A percentile compares a stretch with the other conserved stretches of the same genome.
These are phyloP conservation scores for Arctocebus calabarensis DNA, from an alignment of 2,797 vertebrate species.

Conservation along the genomic window DNA sequence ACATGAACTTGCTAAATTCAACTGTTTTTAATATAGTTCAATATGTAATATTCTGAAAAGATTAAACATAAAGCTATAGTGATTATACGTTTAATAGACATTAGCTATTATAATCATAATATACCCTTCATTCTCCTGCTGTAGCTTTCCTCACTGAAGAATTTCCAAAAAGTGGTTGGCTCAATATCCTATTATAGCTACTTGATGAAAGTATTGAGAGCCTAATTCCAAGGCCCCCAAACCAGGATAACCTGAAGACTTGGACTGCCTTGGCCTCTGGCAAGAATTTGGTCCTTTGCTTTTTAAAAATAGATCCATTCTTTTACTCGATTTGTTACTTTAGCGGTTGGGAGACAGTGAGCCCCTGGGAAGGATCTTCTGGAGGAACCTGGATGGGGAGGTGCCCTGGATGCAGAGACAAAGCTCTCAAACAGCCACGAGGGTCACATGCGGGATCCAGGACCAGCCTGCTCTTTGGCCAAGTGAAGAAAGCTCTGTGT, in stretches of 20 bases:
- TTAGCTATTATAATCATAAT: neutral
- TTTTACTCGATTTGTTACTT: neutral
- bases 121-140: neutral
- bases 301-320: neutral
- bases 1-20: neutral
- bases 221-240: neutral
- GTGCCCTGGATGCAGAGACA: neutral
- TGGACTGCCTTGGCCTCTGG: neutral
- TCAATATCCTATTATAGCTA: neutral
- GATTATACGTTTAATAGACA: neutral
- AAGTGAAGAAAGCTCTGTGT: neutral
- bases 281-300: neutral
- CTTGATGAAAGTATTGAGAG: neutral
- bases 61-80: neutral
- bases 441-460: rapidly evolving
- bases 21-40: neutral
- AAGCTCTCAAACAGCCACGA: neutral
- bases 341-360: neutral
- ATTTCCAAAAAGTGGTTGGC: neutral
- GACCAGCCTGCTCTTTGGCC: neutral
- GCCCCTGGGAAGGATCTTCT: neutral
- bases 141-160: neutral
- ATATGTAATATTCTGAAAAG: neutral
- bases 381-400: neutral
- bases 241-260: neutral